Base-by-base conservation (phyloP, 2,888 invertebrate genomes). In the Polymixis flavicincta region DNA sequence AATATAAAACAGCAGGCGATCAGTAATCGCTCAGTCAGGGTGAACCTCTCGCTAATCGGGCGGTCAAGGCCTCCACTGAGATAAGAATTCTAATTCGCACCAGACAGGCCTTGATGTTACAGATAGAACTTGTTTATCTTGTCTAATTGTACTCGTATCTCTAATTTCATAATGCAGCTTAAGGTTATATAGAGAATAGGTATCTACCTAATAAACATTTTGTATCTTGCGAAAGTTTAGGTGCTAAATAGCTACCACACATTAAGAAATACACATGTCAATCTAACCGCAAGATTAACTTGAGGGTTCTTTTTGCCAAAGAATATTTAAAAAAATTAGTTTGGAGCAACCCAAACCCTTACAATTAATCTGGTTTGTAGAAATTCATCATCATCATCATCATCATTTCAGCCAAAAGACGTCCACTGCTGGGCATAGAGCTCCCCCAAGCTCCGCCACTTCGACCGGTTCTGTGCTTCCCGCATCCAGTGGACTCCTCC, bases 1-100 rank as follows among this genome's bases (percentile, higher is more conserved):
- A 80, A 59, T 45, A 65, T 73, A 25, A 73, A 60, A 68, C 61
- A 45, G 22, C 66, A 50, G 19, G 32, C 61, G 45, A 52, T 32
- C 45, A 2, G 22, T 54, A 59, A 57, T 42, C 22, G 17, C 22
- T 5, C 14, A 19, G 63, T 48, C 57, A 64, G 37, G 64, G 74
- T 65, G 37, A 78, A 54, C 65, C n/a, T 8, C 64, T 65, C 17
- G 74, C 74, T 5, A n/a, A 32, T 8, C 22, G 22, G 25, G 25
- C 55, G 74, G 65, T 72, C 80, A 74, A 79, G 78, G 82, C 48
- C 48, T 42, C 19, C n/a, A 64, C 42, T 19, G n/a, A 14, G 63
- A 45, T 50, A 50, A 64, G 4, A 25, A 68, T 48, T 75, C 57
- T 2, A 81, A 59, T 64, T 54, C 22, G 28, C 48, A 25, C 48